Conservation (phyloP, 2,113 vertebrate species). For the Theristicus caerulescens region DNA sequence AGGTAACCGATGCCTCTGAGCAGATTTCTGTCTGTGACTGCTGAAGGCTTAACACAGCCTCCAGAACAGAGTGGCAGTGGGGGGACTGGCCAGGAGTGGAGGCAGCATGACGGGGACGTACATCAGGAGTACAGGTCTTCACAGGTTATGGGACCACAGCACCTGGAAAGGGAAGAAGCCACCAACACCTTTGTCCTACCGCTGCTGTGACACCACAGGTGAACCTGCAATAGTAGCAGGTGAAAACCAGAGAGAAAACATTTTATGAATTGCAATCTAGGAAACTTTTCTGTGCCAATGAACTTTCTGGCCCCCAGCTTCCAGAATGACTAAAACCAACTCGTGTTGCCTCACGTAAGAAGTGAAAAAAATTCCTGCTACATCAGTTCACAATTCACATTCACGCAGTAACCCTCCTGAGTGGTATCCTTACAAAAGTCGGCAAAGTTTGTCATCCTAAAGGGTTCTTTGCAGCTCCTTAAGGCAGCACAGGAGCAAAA, state of each 20-base stretch:
- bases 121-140: fast-evolving
- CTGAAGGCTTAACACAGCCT: not conserved
- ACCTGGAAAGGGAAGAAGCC: not conserved
- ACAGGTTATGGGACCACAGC: not conserved
- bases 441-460: not conserved
- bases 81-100: not conserved
- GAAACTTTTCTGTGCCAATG: not conserved
- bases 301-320: not conserved
- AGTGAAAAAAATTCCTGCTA: not conserved
- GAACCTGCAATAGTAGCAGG: not conserved
- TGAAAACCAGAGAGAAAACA: not conserved
- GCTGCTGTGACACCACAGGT: not conserved
- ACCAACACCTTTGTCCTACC: not conserved
- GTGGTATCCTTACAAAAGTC: not conserved
- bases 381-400: not conserved
- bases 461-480: not conserved
- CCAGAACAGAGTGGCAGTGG: not conserved
- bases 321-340: not conserved
- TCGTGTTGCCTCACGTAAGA: not conserved
- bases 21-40: not conserved
- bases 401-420: not conserved
- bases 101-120: not conserved
- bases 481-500: not conserved
- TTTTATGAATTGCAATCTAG: not conserved
- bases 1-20: not conserved